Percentiles rank a stretch among this genome's conserved stretches.
Evolutionary conservation across 2,888 invertebrate species (phyloP).

Genomic region (Cerceris ruficornis): DNA sequence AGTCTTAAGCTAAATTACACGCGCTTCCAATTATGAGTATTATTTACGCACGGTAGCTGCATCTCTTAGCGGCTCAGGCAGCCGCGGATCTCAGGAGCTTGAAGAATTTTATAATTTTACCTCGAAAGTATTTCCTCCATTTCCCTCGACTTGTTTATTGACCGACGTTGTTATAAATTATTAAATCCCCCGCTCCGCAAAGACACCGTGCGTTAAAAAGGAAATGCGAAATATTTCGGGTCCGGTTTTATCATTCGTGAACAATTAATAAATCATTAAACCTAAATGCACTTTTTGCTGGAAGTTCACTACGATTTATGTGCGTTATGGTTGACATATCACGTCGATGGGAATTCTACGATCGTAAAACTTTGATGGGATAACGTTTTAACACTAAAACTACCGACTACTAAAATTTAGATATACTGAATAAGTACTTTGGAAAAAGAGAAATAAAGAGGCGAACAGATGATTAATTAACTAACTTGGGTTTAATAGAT

Average conservation of each 20-base stretch:
- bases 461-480: too few relatives aligned
- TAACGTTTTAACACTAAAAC: too few relatives aligned
- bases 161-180: constrained; percentile 33
- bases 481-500: too few relatives aligned
- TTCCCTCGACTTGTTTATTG: constrained; percentile 33
- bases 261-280: background rate
- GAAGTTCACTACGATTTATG: too few relatives aligned
- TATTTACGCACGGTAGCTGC: constrained; percentile 58
- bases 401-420: too few relatives aligned
- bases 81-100: constrained; percentile 1
- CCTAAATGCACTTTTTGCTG: too few relatives aligned
- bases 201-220: background rate
- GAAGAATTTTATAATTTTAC: constrained; percentile 42
- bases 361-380: too few relatives aligned
- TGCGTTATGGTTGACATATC: too few relatives aligned
- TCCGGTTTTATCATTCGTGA: background rate
- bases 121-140: constrained; percentile 49
- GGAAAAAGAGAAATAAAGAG: too few relatives aligned
- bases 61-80: constrained; percentile 22
- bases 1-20: constrained; percentile 69
- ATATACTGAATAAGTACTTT: too few relatives aligned
- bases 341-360: too few relatives aligned
- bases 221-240: too few relatives aligned
- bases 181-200: constrained; percentile 8
- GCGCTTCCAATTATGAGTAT: constrained; percentile 68